Conservation (phyloP, 2,113 vertebrate species). For the Leptocoma aspasia region DNA sequence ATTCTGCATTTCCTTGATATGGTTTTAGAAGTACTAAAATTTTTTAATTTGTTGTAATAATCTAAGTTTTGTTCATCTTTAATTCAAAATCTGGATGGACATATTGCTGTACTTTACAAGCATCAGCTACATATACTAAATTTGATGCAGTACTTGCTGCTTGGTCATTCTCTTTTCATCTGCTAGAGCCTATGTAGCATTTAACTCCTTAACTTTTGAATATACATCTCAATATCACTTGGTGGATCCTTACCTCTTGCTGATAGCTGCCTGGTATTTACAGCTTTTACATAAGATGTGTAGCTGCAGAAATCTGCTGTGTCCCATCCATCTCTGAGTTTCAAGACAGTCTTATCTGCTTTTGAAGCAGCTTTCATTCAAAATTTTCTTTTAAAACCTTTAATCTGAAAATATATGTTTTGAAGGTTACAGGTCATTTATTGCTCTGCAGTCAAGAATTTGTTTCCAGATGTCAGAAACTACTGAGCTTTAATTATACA, state of each 20-base stretch:
- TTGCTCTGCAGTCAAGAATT: neutral
- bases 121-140: neutral
- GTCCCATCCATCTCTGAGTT: neutral
- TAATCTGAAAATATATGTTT: neutral
- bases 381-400: neutral
- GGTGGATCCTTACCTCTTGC: neutral
- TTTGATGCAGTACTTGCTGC: neutral
- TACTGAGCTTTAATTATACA: neutral
- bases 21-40: neutral
- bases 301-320: neutral
- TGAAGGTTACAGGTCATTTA: neutral
- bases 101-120: neutral
- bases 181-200: neutral
- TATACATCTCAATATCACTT: neutral
- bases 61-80: neutral
- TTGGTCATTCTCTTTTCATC: neutral
- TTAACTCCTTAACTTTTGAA: neutral
- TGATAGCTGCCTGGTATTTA: neutral
- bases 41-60: neutral
- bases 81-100: neutral
- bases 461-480: neutral
- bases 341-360: neutral
- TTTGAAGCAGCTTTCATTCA: neutral
- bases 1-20: neutral
- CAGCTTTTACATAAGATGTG: neutral